A percentile compares a stretch with the other conserved stretches of the same genome.
Conservation (phyloP, 1,140 invertebrate species). For the Augochlora pura region DNA sequence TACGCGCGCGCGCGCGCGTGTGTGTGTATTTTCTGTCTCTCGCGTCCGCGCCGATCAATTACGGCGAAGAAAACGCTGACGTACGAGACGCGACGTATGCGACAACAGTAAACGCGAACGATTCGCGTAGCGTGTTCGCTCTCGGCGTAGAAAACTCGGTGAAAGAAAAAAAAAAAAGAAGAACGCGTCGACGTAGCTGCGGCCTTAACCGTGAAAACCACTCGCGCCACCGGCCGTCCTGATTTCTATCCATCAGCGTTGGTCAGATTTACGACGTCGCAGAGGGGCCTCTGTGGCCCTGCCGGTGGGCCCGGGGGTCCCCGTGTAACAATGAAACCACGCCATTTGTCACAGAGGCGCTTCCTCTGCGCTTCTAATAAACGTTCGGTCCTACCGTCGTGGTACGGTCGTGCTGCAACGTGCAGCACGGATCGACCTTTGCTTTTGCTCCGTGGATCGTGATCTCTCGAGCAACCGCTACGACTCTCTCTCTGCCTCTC, state of each 20-base stretch:
- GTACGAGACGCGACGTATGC: too few relatives aligned
- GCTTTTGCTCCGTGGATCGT: constrained; percentile 63
- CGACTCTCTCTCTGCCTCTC: constrained; percentile 23
- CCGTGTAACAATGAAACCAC: constrained; percentile 69
- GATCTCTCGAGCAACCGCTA: constrained; percentile 58
- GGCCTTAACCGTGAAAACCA: constrained; percentile 45
- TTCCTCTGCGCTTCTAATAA: constrained; percentile 71
- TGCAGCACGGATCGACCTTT: constrained; percentile 68
- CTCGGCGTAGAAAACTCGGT: too few relatives aligned
- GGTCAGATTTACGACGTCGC: constrained; percentile 69
- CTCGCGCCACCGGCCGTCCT: constrained; percentile 49
- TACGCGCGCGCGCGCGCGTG: too few relatives aligned
- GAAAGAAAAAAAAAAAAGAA: too few relatives aligned
- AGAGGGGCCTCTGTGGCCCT: constrained; percentile 48
- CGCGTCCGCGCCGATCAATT: too few relatives aligned
- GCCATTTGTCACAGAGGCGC: constrained; percentile 74
- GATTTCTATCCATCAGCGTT: constrained; percentile 70
- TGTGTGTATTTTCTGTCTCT: too few relatives aligned
- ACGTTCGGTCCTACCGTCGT: constrained; percentile 62
- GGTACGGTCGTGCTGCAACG: constrained; percentile 49
- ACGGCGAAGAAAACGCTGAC: too few relatives aligned
- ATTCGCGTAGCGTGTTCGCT: too few relatives aligned
- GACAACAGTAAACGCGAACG: too few relatives aligned
- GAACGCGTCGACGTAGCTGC: too few relatives aligned
- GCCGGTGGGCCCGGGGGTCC: constrained; percentile 56